Evolutionary conservation across 1,140 invertebrate genomes (phyloP), one percentile per base, ranked within the genome.

Genomic region (Thalassaphorura encarpata): DNA sequence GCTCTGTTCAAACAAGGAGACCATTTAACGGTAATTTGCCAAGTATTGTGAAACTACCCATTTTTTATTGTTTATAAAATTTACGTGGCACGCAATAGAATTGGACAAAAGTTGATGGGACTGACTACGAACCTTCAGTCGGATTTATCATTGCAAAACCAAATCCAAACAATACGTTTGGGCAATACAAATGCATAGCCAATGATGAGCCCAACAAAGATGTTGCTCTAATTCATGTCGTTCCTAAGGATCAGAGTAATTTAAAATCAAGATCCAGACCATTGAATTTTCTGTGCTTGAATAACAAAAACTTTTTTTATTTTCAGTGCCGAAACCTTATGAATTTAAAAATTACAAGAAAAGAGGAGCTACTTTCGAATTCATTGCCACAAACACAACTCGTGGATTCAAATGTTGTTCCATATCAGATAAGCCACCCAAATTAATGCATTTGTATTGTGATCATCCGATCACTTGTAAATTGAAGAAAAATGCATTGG

Each of bases 391-490:
- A n/a, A n/a, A n/a, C n/a, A n/a, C n/a, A n/a, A n/a, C n/a, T n/a
- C n/a, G n/a, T n/a, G n/a, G n/a, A n/a, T n/a, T n/a, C n/a, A n/a
- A 54, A 26, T 57, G 59, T 46, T 57, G 47, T n/a, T 40, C 41
- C 21, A 40, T 15, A 6, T 29, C 19, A 0, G 21, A 24, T 1
- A 52, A 52, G 21, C 48, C 54, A 26, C 59, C 59, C 4, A 54
- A 48, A n/a, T 24, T 61, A 43, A 54, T 50, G 40, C 54, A 48
- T 4, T 47, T 53, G 18, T 46, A 48, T 3, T 61, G 59, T 41
- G 54, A 57, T 6, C 59, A 61, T 23, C 59, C 59, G 23, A 57
- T 39, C 1, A 53, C 47, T 23, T 61, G 60, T 29, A 23, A 18
- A 15, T 27, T 61, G 18, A 29, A 41, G 23, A 54, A 54, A 40